These are phyloP conservation scores for Mesaphorura yosii DNA, from an alignment of 1,140 invertebrate species.

Conservation along the genomic window DNA sequence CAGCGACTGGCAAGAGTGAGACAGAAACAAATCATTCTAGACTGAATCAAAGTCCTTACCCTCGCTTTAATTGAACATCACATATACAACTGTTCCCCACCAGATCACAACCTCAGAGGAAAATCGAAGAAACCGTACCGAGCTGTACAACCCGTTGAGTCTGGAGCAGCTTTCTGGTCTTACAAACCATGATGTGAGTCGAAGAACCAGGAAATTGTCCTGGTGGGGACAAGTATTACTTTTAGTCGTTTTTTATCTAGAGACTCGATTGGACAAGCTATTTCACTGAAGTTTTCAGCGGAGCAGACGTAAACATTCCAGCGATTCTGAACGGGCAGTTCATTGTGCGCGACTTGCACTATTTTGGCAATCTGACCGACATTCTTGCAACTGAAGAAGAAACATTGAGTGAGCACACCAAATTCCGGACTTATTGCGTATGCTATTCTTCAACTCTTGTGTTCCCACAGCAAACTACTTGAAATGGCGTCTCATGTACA, in stretches of 20 bases:
- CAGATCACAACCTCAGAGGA: too few species aligned
- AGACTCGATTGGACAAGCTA: background rate
- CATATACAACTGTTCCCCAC: too few species aligned
- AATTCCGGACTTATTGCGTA: background rate
- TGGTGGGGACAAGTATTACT: too few species aligned
- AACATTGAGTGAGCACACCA: background rate
- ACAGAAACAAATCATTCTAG: too few species aligned
- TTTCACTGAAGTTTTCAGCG: background rate
- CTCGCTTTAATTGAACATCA: too few species aligned
- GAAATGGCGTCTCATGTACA: slow-evolving; percentile 14
- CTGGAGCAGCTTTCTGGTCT: background rate
- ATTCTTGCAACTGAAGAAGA: background rate
- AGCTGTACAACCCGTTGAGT: slow-evolving; percentile 11
- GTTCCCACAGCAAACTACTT: slow-evolving; percentile 22
- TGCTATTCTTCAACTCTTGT: background rate
- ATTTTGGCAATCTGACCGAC: background rate
- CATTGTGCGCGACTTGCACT: background rate
- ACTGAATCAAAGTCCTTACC: too few species aligned
- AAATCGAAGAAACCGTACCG: slow-evolving; percentile 4
- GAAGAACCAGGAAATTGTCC: background rate
- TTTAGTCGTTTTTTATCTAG: background rate
- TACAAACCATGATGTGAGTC: background rate
- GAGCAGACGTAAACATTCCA: background rate
- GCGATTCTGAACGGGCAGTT: background rate
- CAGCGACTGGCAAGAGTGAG: too few species aligned